These are phyloP conservation scores for Forbesichthys agassizii DNA, from an alignment of 2,113 vertebrate species.

Conservation along the genomic window DNA sequence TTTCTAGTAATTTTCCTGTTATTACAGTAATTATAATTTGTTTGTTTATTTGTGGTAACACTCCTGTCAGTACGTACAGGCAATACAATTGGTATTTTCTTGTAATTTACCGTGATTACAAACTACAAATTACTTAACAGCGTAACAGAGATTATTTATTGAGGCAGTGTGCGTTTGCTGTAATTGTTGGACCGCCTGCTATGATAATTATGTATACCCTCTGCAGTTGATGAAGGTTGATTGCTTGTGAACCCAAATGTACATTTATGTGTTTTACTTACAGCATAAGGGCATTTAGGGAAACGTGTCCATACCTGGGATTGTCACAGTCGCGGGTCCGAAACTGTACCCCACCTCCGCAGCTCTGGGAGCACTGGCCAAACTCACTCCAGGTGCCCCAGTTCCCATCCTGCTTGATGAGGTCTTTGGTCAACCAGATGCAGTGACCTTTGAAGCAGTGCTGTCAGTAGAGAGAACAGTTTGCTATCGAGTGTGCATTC, in stretches of 20 bases:
- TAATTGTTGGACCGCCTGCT: background rate
- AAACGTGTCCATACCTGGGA: slow-evolving; percentile 81
- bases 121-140: background rate
- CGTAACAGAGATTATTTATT: background rate
- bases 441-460: slow-evolving; percentile 98
- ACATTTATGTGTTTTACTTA: no score
- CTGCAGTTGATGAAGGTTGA: slow-evolving; percentile 3
- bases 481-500: background rate
- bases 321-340: slow-evolving; percentile 92
- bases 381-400: slow-evolving; percentile 96
- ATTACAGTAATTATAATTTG: no score
- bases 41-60: no score
- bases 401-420: slow-evolving; percentile 94
- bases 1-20: no score
- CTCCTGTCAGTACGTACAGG: no score
- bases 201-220: background rate
- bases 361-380: slow-evolving; percentile 90
- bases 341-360: slow-evolving; percentile 91
- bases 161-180: background rate
- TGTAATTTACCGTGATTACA: no score
- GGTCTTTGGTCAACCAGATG: slow-evolving; percentile 93
- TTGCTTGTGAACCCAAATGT: background rate
- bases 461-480: slow-evolving; percentile 67
- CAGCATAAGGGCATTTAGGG: no score
- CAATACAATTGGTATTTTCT: no score